phyloP scores from a whole-genome alignment of 2,888 invertebrate genomes.

The Cerastis leucographa region DNA sequence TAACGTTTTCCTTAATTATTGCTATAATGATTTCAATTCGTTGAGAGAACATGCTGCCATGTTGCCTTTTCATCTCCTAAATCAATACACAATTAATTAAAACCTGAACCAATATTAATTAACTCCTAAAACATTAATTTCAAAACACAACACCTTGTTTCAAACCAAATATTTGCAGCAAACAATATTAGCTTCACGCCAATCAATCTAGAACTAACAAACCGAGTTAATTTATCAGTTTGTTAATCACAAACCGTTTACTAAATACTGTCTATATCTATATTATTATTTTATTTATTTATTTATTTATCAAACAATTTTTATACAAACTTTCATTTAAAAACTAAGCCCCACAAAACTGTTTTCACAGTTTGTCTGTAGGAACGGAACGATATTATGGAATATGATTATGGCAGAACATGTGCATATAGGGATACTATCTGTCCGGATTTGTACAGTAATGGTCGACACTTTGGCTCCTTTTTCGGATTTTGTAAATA shows the following conservation, averaged over 20 bases:
- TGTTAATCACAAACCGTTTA: constrained; percentile 24
- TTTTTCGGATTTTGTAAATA: background rate
- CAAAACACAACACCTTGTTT: constrained; percentile 23
- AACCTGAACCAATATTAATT: constrained; percentile 16
- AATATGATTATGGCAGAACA: background rate
- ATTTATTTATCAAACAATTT: no score
- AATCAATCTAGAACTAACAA: constrained; percentile 55
- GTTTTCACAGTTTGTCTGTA: no score
- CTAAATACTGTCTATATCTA: constrained; percentile 17
- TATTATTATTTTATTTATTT: no score
- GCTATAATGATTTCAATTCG: background rate
- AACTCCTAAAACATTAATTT: constrained; percentile 19
- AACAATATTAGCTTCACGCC: constrained; percentile 39
- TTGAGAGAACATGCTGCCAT: background rate
- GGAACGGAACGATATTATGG: no score
- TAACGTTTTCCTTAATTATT: background rate
- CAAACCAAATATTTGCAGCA: constrained; percentile 29
- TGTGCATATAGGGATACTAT: background rate
- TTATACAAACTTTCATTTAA: no score
- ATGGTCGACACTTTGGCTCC: background rate
- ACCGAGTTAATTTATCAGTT: constrained; percentile 39
- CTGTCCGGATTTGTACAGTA: background rate
- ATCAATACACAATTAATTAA: constrained; percentile 18
- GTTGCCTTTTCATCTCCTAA: constrained; percentile 23
- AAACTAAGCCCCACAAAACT: no score